Percentiles rank a stretch among this genome's conserved stretches.
These are phyloP conservation scores for Raja brachyura DNA, from an alignment of 2,113 vertebrate genomes.

Conservation along the genomic window DNA sequence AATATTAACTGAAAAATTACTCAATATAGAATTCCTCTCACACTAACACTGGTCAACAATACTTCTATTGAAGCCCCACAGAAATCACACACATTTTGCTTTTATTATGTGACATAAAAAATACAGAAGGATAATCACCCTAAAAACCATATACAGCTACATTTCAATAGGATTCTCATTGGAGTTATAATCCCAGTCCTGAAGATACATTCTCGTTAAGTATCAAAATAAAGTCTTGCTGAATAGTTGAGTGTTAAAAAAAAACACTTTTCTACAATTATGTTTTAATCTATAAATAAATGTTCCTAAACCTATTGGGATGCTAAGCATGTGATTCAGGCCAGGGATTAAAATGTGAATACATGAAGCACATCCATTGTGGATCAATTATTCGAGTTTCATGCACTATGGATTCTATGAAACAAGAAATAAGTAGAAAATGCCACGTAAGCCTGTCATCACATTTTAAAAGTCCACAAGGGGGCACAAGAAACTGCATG, in stretches of 20 bases:
- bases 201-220: not conserved
- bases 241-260: not conserved
- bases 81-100: not conserved
- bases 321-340: not conserved
- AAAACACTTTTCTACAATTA: not conserved
- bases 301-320: not conserved
- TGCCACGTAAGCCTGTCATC: constrained; percentile 30
- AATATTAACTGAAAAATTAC: not conserved
- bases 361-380: constrained; percentile 21
- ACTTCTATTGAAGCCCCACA: not conserved
- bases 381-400: constrained; percentile 12
- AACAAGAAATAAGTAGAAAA: constrained; percentile 19
- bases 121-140: not conserved
- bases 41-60: too few relatives aligned
- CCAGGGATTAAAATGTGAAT: not conserved
- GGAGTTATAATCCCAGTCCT: too few relatives aligned
- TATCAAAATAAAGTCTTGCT: not conserved
- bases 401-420: constrained; percentile 2
- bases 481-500: constrained; percentile 25
- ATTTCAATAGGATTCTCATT: not conserved
- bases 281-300: not conserved
- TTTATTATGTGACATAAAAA: not conserved
- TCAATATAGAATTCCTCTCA: not conserved
- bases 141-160: too few relatives aligned
- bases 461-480: constrained; percentile 35